phyloP scores from a whole-genome alignment of 1,140 invertebrate genomes.

The Coptotermes formosanus region DNA sequence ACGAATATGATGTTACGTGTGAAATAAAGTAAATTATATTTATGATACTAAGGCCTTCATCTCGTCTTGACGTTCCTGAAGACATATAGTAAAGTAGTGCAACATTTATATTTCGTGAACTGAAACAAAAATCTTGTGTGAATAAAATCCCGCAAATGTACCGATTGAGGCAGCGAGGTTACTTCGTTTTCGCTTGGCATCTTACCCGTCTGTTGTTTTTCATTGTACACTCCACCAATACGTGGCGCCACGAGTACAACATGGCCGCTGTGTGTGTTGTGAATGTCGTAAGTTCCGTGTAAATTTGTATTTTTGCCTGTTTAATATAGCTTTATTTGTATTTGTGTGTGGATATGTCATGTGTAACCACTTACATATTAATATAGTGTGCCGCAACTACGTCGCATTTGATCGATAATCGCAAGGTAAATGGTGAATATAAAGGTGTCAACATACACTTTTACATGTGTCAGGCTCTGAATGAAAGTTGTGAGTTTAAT shows the following conservation, averaged over 20 bases:
- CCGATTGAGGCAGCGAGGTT: slow-evolving; percentile 3
- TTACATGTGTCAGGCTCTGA: not conserved
- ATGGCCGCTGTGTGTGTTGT: not conserved
- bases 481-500: not conserved
- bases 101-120: too few relatives aligned
- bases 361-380: not conserved
- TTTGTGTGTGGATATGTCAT: not conserved
- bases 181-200: not conserved
- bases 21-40: too few relatives aligned
- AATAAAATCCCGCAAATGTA: not conserved
- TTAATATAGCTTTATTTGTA: not conserved
- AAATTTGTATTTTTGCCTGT: not conserved
- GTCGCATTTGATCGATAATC: not conserved
- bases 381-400: not conserved
- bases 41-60: too few relatives aligned
- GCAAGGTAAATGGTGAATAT: not conserved
- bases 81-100: too few relatives aligned
- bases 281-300: not conserved
- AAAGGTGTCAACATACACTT: not conserved
- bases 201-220: not conserved
- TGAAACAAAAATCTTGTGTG: too few relatives aligned
- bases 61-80: too few relatives aligned
- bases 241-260: not conserved
- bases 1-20: too few relatives aligned
- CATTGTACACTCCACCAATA: not conserved